Conservation (phyloP, 2,888 invertebrate species). For the Hartigia nigra region DNA sequence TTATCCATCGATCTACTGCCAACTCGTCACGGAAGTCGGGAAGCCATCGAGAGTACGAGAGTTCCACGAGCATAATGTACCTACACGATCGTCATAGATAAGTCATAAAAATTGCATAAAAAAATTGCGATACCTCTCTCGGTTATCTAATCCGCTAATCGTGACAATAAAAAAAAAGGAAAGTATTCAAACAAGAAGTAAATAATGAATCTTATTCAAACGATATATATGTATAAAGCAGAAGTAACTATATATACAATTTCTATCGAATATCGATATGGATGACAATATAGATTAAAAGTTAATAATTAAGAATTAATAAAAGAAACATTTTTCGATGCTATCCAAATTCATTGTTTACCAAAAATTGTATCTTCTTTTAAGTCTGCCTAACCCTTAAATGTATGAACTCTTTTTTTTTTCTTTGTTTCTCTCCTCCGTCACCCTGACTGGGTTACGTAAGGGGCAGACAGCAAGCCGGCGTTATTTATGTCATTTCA, state of each 20-base stretch:
- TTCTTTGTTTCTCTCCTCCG: neutral
- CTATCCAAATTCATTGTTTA: neutral
- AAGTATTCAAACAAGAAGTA: neutral
- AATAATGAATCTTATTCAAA: neutral
- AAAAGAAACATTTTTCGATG: neutral
- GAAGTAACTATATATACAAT: neutral
- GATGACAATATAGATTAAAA: neutral
- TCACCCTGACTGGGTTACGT: conserved; percentile 35
- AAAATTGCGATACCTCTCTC: neutral
- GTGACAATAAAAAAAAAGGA: neutral
- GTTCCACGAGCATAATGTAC: neutral
- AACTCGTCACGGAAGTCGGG: conserved; percentile 34
- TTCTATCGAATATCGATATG: no score
- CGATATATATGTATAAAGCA: neutral
- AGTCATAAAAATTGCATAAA: neutral
- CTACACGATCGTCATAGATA: neutral
- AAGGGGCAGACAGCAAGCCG: conserved; percentile 43
- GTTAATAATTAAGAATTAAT: neutral
- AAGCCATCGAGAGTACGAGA: neutral
- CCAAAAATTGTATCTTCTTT: neutral
- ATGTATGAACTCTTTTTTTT: neutral
- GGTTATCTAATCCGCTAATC: neutral
- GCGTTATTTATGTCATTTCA: conserved; percentile 62
- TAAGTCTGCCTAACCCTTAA: neutral
- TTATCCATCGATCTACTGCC: conserved; percentile 35